Conservation (phyloP, 2,888 invertebrate genomes). For the Pterostichus niger region DNA sequence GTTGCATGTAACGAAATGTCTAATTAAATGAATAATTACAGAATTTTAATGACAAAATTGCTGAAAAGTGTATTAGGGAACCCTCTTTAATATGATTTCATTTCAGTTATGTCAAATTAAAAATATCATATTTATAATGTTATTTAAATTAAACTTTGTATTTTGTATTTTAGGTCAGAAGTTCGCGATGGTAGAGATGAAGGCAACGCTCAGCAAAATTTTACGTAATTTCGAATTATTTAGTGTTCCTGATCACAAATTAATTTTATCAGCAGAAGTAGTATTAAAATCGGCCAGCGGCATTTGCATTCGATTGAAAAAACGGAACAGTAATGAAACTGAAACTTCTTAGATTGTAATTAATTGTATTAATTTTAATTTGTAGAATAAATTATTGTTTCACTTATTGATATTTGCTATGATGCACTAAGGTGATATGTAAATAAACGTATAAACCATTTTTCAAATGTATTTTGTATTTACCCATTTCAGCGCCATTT, state of each 20-base stretch:
- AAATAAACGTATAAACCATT: conserved; percentile 24
- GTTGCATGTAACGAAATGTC: too few species aligned
- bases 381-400: conserved; percentile 45
- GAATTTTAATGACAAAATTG: too few species aligned
- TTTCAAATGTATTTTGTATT: background rate
- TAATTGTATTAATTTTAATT: conserved; percentile 16
- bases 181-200: conserved; percentile 80
- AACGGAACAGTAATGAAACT: conserved; percentile 62
- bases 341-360: background rate
- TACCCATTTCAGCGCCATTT: background rate
- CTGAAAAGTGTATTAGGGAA: too few species aligned
- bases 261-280: conserved; percentile 76
- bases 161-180: conserved; percentile 75
- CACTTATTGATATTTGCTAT: conserved; percentile 33
- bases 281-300: conserved; percentile 78
- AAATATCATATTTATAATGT: too few species aligned
- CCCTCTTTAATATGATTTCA: too few species aligned
- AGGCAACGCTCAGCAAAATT: conserved; percentile 78
- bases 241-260: conserved; percentile 74
- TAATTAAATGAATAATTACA: too few species aligned
- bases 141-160: background rate
- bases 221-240: conserved; percentile 77
- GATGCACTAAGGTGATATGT: conserved; percentile 19
- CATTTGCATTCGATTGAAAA: conserved; percentile 74
- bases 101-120: too few species aligned